A percentile compares a stretch with the other conserved stretches of the same genome.
Conservation (phyloP, 1,140 invertebrate genomes). For the Calephelis nemesis region DNA sequence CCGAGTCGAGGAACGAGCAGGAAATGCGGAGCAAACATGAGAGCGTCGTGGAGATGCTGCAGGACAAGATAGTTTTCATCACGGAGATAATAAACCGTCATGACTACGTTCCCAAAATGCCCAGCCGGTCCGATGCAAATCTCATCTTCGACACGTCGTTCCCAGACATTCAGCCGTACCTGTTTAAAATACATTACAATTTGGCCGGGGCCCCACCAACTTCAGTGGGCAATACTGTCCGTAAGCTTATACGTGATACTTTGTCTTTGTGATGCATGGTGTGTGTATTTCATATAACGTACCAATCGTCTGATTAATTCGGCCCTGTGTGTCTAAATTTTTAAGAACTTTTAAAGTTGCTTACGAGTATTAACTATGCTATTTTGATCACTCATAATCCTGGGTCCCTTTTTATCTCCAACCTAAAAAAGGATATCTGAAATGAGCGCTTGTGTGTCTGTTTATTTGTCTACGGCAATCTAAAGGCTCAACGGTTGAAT, state of each 20-base stretch:
- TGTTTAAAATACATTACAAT: conserved; percentile 92
- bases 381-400: not conserved
- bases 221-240: conserved; percentile 92
- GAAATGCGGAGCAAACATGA: conserved; percentile 93
- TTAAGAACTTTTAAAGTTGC: not conserved
- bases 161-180: conserved; percentile 95
- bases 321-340: not conserved
- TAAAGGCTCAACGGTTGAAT: no score
- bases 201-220: conserved; percentile 85
- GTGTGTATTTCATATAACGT: conserved; percentile 21
- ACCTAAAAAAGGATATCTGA: no score
- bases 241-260: conserved; percentile 94
- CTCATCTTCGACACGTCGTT: conserved; percentile 96
- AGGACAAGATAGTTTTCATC: conserved; percentile 96
- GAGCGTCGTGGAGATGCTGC: conserved; percentile 93
- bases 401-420: no score
- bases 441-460: no score
- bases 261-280: conserved; percentile 83
- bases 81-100: conserved; percentile 96
- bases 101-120: conserved; percentile 97
- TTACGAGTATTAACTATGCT: not conserved
- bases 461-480: no score
- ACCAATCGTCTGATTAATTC: conserved; percentile 10
- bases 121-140: conserved; percentile 94
- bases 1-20: conserved; percentile 91